phyloP scores from a whole-genome alignment of 2,113 vertebrate genomes.

The Hystrix brachyura region DNA sequence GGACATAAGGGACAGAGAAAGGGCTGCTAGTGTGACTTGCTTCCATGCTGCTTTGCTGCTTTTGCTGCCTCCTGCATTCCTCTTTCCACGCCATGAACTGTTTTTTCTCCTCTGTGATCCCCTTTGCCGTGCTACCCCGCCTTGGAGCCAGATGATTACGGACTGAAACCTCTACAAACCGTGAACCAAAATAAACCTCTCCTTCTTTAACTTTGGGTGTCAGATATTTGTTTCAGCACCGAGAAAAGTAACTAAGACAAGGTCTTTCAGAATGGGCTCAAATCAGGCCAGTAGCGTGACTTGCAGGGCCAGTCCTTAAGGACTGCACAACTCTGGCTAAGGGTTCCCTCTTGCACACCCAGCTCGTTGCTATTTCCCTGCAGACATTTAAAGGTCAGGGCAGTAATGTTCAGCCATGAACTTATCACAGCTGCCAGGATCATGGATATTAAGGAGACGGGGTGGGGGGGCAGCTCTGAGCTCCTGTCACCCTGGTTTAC shows the following conservation, averaged over 20 bases:
- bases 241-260: neutral
- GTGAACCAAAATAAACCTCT: neutral
- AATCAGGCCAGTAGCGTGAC: neutral
- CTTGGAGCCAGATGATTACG: neutral
- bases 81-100: neutral
- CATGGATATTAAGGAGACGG: slow-evolving; percentile 13
- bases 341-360: neutral
- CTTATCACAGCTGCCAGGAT: slow-evolving; percentile 51
- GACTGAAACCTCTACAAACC: neutral
- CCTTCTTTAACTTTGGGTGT: neutral
- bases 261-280: neutral
- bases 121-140: neutral
- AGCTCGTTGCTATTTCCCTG: slow-evolving; percentile 32
- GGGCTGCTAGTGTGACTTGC: neutral
- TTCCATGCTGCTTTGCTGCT: neutral
- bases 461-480: neutral
- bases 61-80: neutral
- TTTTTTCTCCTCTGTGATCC: neutral
- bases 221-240: neutral
- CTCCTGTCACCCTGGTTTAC: neutral
- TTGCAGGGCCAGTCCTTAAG: neutral
- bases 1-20: neutral
- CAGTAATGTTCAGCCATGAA: slow-evolving; percentile 41
- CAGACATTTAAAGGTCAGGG: slow-evolving; percentile 71
- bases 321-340: neutral